Evolutionary conservation across 1,140 invertebrate species (phyloP).

Genomic region (Habropoda laboriosa): DNA sequence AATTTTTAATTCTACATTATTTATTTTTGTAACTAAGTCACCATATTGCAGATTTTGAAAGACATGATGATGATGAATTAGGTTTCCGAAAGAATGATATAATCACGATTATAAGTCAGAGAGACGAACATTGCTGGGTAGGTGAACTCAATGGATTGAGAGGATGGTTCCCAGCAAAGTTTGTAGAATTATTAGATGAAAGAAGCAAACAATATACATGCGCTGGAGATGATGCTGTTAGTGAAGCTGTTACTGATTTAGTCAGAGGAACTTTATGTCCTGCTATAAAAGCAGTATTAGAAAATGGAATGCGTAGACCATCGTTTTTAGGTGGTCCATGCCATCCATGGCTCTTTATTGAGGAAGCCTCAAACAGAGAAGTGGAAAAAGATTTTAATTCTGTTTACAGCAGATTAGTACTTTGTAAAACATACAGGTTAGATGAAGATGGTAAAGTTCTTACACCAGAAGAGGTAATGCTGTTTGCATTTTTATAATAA

Average conservation of each 20-base stretch:
- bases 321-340: constrained; percentile 92
- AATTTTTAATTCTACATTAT: not conserved
- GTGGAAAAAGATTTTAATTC: constrained; percentile 99
- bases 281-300: constrained; percentile 95
- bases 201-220: constrained; percentile 97
- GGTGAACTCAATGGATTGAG: constrained; percentile 98
- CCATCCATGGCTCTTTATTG: constrained; percentile 99
- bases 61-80: constrained; percentile 98
- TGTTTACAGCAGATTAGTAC: constrained; percentile 97
- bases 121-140: constrained; percentile 99
- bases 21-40: constrained; percentile 52
- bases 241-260: constrained; percentile 97
- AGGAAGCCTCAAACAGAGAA: constrained; percentile 97
- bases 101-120: constrained; percentile 98
- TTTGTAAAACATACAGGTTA: constrained; percentile 98
- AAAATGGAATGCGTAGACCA: constrained; percentile 97
- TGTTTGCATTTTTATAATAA: not conserved
- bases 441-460: constrained; percentile 99
- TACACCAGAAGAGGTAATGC: constrained; percentile 95
- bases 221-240: constrained; percentile 98
- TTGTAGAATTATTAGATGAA: constrained; percentile 98
- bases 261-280: constrained; percentile 97
- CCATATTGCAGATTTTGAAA: constrained; percentile 92
- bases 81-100: constrained; percentile 99
- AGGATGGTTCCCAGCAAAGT: constrained; percentile 99